Evolutionary conservation across 2,113 vertebrate genomes (phyloP).

Genomic region (Serilophus lunatus): DNA sequence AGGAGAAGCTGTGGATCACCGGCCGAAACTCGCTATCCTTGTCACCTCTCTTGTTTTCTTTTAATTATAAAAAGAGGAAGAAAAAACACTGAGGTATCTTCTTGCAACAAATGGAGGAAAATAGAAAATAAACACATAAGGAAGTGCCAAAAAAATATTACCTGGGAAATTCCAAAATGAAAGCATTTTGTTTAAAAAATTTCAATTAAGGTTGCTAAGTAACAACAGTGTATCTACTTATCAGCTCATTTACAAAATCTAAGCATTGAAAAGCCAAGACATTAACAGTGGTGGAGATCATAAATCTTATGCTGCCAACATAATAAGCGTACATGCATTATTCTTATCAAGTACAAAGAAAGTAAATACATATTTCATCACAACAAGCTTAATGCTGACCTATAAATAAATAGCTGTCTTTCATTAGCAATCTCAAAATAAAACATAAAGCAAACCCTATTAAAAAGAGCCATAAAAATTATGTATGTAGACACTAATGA

Average conservation of each 20-base stretch:
- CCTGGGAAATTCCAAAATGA: conserved; percentile 29
- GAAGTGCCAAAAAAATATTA: not conserved
- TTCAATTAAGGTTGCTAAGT: conserved; percentile 46
- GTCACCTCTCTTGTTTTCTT: not conserved
- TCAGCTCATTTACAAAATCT: conserved; percentile 47
- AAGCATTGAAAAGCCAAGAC: conserved; percentile 28
- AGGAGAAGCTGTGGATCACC: not conserved
- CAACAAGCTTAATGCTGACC: conserved; percentile 51
- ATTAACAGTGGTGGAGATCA: conserved; percentile 13
- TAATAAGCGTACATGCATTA: conserved; percentile 41
- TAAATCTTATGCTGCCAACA: conserved; percentile 1
- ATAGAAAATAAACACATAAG: not conserved
- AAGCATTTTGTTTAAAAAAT: conserved; percentile 7
- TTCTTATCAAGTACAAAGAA: conserved; percentile 61
- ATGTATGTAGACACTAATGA: conserved; percentile 56
- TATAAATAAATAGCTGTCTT: conserved; percentile 60
- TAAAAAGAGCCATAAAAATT: conserved; percentile 56
- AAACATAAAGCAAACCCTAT: conserved; percentile 54
- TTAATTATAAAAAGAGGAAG: not conserved
- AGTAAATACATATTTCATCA: conserved; percentile 58
- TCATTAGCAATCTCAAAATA: conserved; percentile 57
- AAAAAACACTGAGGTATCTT: not conserved
- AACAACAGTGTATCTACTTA: conserved; percentile 18
- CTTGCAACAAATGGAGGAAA: not conserved
- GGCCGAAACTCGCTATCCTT: not conserved